Conservation (phyloP, 2,888 invertebrate species). For the Rhaphigaster nebulosa region DNA sequence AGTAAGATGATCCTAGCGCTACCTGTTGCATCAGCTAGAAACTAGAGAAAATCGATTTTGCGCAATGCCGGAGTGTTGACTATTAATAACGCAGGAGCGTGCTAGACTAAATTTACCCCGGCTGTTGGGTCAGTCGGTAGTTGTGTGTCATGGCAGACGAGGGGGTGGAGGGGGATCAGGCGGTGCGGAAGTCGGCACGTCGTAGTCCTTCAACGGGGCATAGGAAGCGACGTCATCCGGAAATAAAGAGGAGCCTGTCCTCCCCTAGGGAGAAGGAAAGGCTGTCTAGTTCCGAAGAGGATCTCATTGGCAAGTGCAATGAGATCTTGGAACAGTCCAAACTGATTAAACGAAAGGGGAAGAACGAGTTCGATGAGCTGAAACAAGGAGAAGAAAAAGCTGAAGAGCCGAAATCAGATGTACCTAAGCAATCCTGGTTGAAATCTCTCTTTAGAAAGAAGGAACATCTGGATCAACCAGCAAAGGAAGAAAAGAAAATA, state of each 20-base stretch:
- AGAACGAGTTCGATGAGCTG: conserved; percentile 65
- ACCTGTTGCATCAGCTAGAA: conserved; percentile 50
- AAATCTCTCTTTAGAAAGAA: background rate
- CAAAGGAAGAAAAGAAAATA: conserved; percentile 64
- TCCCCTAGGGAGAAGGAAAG: conserved; percentile 67
- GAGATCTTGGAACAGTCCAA: conserved; percentile 53
- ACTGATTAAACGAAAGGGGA: conserved; percentile 67
- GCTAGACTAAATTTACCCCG: conserved; percentile 60
- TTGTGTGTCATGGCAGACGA: conserved; percentile 55
- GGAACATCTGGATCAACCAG: background rate
- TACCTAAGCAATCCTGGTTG: conserved; percentile 45
- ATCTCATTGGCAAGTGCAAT: conserved; percentile 38
- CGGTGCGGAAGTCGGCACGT: conserved; percentile 72
- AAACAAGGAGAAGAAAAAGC: conserved; percentile 42
- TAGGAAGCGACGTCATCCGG: conserved; percentile 61
- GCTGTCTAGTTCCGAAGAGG: conserved; percentile 65
- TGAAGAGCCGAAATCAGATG: background rate
- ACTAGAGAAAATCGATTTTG: conserved; percentile 61
- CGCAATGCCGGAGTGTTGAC: conserved; percentile 59
- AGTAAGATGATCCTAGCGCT: background rate
- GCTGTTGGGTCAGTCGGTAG: conserved; percentile 58
- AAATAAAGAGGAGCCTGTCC: conserved; percentile 69
- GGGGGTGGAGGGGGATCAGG: conserved; percentile 64
- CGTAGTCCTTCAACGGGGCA: conserved; percentile 67
- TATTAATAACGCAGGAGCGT: conserved; percentile 43